Conservation (phyloP, 1,140 invertebrate species). For the Tachypleus tridentatus region DNA sequence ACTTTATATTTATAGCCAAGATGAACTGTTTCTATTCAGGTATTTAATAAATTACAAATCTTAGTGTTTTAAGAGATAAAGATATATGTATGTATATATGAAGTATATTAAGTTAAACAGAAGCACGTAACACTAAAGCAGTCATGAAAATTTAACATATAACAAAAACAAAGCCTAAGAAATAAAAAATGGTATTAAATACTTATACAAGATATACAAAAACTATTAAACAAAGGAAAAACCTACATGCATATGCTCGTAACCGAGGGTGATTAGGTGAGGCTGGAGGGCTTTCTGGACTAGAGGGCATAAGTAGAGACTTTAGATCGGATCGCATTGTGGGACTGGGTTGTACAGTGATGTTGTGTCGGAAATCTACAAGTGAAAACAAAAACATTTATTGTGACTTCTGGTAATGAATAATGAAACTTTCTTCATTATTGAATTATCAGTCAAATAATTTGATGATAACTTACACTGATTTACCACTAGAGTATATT, state of each 20-base stretch:
- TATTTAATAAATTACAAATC: not conserved
- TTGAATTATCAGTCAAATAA: too few species aligned
- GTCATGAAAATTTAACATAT: not conserved
- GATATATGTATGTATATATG: not conserved
- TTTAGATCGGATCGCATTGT: slow-evolving; percentile 34
- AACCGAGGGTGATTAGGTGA: slow-evolving; percentile 68
- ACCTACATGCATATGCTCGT: slow-evolving; percentile 74
- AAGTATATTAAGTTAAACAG: not conserved
- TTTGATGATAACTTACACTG: too few species aligned
- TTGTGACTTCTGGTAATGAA: too few species aligned
- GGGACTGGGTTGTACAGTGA: slow-evolving; percentile 21
- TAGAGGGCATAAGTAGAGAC: slow-evolving; percentile 40
- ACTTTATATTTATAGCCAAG: too few species aligned
- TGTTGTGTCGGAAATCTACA: slow-evolving; percentile 23
- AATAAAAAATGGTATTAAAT: not conserved
- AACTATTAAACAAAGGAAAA: not conserved
- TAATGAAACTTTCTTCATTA: too few species aligned
- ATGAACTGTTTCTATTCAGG: too few species aligned
- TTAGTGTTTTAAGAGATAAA: not conserved
- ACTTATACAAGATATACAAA: not conserved
- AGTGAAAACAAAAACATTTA: not conserved
- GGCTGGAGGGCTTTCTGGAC: slow-evolving; percentile 63
- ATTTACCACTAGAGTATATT: too few species aligned
- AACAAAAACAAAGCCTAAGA: not conserved
- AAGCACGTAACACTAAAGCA: not conserved